Conservation (phyloP, 2,888 invertebrate species). For the Drosophila fulvimacula region DNA sequence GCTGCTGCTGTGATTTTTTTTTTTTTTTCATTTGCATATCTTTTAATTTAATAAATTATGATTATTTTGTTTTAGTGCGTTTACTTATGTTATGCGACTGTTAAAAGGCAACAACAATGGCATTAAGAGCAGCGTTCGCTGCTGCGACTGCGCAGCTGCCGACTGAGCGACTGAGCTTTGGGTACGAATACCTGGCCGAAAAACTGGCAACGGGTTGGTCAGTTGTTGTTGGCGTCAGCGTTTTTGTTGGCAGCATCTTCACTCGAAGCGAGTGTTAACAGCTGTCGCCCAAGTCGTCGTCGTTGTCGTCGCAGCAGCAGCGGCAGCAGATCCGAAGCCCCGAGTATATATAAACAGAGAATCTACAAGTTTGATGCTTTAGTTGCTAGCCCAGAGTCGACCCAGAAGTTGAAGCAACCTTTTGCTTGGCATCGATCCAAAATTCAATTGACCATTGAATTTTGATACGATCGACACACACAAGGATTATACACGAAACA, state of each 20-base stretch:
- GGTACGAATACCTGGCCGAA: constrained; percentile 30
- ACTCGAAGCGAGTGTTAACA: constrained; percentile 78
- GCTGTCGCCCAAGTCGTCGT: constrained; percentile 81
- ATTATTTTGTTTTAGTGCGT: constrained; percentile 55
- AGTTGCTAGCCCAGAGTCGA: constrained; percentile 85
- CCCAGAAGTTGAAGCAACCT: constrained; percentile 83
- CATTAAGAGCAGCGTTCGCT: constrained; percentile 38
- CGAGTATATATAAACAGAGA: constrained; percentile 84
- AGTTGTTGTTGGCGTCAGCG: constrained; percentile 48
- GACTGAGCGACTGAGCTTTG: constrained; percentile 32
- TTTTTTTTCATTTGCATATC: constrained; percentile 15
- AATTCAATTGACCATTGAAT: constrained; percentile 84
- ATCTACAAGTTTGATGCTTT: constrained; percentile 84
- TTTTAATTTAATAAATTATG: constrained; percentile 39
- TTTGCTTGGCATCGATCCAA: constrained; percentile 81
- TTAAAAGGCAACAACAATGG: constrained; percentile 50
- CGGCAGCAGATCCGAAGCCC: constrained; percentile 44
- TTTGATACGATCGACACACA: constrained; percentile 79
- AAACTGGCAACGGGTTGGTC: constrained; percentile 64
- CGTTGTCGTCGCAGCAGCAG: constrained; percentile 12
- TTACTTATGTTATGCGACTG: constrained; percentile 65
- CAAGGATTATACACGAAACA: constrained; percentile 65
- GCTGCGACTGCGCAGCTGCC: constrained; percentile 30
- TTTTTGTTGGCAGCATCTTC: constrained; percentile 62
- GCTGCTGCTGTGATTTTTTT: constrained; percentile 5